Percentiles rank a stretch among this genome's conserved stretches.
Conservation (phyloP, 2,888 invertebrate genomes). For the Sesamia inferens region DNA sequence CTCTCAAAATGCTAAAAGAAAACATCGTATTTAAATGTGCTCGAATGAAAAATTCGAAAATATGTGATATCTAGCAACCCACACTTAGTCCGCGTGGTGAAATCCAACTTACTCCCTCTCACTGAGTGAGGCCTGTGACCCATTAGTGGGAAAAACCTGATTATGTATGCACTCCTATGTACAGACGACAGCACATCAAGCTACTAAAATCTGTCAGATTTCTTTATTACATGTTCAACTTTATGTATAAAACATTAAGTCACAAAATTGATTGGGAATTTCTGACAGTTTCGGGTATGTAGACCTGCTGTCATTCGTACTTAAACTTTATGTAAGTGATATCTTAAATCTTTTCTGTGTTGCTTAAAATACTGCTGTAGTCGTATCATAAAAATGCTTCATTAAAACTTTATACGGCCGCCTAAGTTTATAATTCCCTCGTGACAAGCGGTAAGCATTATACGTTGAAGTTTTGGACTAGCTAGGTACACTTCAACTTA, state of each 20-base stretch:
- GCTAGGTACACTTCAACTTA: constrained; percentile 16
- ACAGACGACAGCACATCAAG: too few relatives aligned
- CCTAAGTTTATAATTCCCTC: constrained; percentile 48
- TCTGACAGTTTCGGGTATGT: too few relatives aligned
- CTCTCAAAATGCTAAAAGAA: neutral
- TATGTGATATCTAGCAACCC: neutral
- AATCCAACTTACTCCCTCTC: neutral
- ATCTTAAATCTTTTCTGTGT: constrained; percentile 23
- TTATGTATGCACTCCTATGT: neutral
- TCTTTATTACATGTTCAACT: too few relatives aligned
- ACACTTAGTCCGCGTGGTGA: neutral
- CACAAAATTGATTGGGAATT: too few relatives aligned
- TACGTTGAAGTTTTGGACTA: constrained; percentile 42
- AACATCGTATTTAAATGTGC: neutral
- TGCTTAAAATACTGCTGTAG: constrained; percentile 23
- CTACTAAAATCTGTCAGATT: too few relatives aligned
- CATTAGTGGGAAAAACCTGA: neutral
- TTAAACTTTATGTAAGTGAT: neutral
- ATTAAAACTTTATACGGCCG: constrained; percentile 60
- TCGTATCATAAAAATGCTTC: constrained; percentile 56
- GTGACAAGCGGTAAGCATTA: constrained; percentile 49
- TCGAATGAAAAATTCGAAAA: neutral
- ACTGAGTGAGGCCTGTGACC: neutral
- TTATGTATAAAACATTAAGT: too few relatives aligned
- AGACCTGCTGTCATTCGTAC: too few relatives aligned